Percentiles rank a stretch among this genome's conserved stretches.
These are phyloP conservation scores for Atrina japonica DNA, from an alignment of 2,888 invertebrate genomes.

Conservation along the genomic window DNA sequence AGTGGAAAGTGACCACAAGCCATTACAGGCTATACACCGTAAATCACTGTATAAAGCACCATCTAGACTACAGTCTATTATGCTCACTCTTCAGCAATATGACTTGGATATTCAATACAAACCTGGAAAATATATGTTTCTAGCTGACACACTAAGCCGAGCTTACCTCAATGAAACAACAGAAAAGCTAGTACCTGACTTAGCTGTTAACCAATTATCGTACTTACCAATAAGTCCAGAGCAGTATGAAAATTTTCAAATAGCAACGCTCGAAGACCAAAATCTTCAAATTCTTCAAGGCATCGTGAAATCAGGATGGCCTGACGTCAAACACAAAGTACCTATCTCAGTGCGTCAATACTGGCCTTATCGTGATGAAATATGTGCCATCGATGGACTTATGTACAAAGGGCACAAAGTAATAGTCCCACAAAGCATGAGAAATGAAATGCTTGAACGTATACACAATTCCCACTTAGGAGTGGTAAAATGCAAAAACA, in stretches of 20 bases:
- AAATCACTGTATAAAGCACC: constrained; percentile 31
- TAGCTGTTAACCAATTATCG: constrained; percentile 10
- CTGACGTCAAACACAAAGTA: constrained; percentile 3
- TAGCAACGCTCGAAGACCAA: constrained; percentile 25
- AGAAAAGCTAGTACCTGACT: constrained; percentile 30
- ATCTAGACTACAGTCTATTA: neutral
- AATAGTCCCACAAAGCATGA: constrained; percentile 12
- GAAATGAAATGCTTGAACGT: constrained; percentile 11
- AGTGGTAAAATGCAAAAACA: neutral
- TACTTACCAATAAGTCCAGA: constrained; percentile 30
- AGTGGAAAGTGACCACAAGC: constrained; percentile 45
- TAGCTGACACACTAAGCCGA: constrained; percentile 39
- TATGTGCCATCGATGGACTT: constrained; percentile 17
- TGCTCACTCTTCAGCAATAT: constrained; percentile 32
- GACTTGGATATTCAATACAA: constrained; percentile 39
- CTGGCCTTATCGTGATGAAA: constrained; percentile 23
- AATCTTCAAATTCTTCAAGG: constrained; percentile 9
- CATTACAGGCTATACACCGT: constrained; percentile 37
- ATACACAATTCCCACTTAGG: constrained; percentile 12
- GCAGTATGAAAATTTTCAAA: constrained; percentile 28
- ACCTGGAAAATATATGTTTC: constrained; percentile 35
- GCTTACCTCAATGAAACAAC: constrained; percentile 31
- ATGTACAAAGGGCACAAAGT: constrained; percentile 26
- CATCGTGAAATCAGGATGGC: neutral
- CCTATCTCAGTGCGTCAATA: constrained; percentile 1